These are phyloP conservation scores for Amblyjoppa fuscipennis DNA, from an alignment of 2,888 invertebrate species.

Conservation along the genomic window DNA sequence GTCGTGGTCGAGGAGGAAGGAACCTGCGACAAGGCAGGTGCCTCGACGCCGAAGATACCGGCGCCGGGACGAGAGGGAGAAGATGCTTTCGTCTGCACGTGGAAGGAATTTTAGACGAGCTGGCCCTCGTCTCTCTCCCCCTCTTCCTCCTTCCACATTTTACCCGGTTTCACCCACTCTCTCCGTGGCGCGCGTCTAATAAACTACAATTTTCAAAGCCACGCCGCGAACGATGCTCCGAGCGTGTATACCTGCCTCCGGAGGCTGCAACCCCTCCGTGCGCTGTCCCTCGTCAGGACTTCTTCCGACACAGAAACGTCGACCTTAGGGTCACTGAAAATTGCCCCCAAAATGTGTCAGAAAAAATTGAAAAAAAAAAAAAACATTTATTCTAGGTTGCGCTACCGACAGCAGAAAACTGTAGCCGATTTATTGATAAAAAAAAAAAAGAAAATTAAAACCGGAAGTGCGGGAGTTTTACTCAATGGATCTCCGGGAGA, in stretches of 20 bases:
- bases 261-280: background rate
- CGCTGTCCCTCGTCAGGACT: background rate
- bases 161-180: slow-evolving; percentile 7
- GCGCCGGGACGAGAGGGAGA: slow-evolving; percentile 60
- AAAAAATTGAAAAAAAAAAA: no score
- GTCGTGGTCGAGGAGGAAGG: slow-evolving; percentile 27
- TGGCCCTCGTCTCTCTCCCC: slow-evolving; percentile 8
- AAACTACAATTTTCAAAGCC: slow-evolving; percentile 67
- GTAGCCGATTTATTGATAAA: no score
- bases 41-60: slow-evolving; percentile 47
- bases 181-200: slow-evolving; percentile 33
- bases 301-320: no score
- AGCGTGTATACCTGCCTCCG: slow-evolving; percentile 27
- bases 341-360: no score
- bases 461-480: background rate
- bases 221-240: slow-evolving; percentile 46
- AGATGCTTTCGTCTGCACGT: slow-evolving; percentile 71
- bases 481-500: slow-evolving; percentile 9
- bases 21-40: slow-evolving; percentile 60
- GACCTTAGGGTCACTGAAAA: no score
- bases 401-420: no score
- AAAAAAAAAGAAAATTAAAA: no score
- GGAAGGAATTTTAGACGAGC: slow-evolving; percentile 66
- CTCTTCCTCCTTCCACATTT: background rate
- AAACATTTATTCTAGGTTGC: no score